Evolutionary conservation across 2,797 vertebrate species (phyloP), one percentile per base, ranked within the genome.

Genomic region (Danio kyathit): DNA sequence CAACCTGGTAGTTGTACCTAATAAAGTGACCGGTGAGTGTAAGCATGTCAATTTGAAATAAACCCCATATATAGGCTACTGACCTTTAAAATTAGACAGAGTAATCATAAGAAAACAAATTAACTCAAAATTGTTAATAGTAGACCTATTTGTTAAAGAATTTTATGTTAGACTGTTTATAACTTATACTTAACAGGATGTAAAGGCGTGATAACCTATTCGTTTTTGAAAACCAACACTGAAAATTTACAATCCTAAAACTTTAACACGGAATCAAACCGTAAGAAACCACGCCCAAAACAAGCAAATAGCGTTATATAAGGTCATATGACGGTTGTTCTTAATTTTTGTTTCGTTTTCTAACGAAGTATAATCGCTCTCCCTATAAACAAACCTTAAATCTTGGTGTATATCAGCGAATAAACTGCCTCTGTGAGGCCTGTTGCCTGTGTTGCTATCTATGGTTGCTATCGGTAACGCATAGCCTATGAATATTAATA

Each of bases 341-440:
- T 51, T n/a, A n/a, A 3, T 6, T 6, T 69, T 2, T 5, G 12
- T 1, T n/a, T 21, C 49, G 66, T 14, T 49, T 69, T n/a, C 6
- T 10, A 51, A 11, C 9, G 19, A 65, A 65, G 38, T 38, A n/a
- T 10, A 49, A 6, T 16, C 1, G 14, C 1, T n/a, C n/a, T 5
- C 21, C 48, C 16, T 12, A 17, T 14, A 38, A 52, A 70, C 67
- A 17, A 70, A 70, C 67, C 67, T 70, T 29, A 52, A 7, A 52
- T 54, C 29, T 41, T 12, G 29, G 7, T 40, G 29, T 17, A n/a
- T 41, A 41, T 51, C 5, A 10, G 2, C 13, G 12, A 16, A 38
- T 16, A 51, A 3, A 51, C 40, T 64, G 21, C 38, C 29, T 48
- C 1, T n/a, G 5, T 1, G 5, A 69, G 5, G 3, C n/a, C 29